Conservation (phyloP, 1,140 invertebrate species). For the Helicoverpa zea region DNA sequence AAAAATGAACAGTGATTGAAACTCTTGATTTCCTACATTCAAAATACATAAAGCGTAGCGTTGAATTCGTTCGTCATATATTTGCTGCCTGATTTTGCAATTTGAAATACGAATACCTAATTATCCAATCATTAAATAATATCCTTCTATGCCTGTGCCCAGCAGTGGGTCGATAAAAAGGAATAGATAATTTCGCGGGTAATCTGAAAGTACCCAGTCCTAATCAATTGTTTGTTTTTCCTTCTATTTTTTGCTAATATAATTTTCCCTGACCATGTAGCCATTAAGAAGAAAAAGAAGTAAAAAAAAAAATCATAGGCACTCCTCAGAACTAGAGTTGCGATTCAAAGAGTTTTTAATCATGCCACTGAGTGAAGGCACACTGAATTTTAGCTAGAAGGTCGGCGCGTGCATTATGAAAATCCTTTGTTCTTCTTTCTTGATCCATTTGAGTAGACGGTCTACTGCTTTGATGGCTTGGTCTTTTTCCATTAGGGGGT, state of each 20-base stretch:
- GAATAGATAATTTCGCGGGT: too few species aligned
- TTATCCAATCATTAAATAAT: too few species aligned
- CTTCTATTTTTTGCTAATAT: neutral
- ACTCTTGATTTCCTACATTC: too few species aligned
- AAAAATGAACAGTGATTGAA: too few species aligned
- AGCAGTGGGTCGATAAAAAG: too few species aligned
- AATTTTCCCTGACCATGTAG: neutral
- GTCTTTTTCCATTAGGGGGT: conserved; percentile 94
- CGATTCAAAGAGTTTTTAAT: conserved; percentile 70
- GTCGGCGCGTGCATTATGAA: conserved; percentile 97
- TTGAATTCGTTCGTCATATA: too few species aligned
- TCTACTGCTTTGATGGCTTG: conserved; percentile 95
- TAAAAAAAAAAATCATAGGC: neutral
- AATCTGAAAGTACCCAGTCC: too few species aligned
- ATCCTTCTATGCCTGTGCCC: too few species aligned
- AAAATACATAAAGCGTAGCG: too few species aligned
- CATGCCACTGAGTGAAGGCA: conserved; percentile 63
- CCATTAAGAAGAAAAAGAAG: neutral
- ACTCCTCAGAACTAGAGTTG: conserved; percentile 61
- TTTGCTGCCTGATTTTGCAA: too few species aligned
- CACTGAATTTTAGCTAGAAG: conserved; percentile 88
- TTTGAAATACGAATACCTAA: too few species aligned
- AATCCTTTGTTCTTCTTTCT: conserved; percentile 96
- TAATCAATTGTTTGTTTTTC: too few species aligned
- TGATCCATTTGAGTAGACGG: conserved; percentile 97